Evolutionary conservation across 2,113 vertebrate genomes (phyloP).

Genomic region (Sander lucioperca): DNA sequence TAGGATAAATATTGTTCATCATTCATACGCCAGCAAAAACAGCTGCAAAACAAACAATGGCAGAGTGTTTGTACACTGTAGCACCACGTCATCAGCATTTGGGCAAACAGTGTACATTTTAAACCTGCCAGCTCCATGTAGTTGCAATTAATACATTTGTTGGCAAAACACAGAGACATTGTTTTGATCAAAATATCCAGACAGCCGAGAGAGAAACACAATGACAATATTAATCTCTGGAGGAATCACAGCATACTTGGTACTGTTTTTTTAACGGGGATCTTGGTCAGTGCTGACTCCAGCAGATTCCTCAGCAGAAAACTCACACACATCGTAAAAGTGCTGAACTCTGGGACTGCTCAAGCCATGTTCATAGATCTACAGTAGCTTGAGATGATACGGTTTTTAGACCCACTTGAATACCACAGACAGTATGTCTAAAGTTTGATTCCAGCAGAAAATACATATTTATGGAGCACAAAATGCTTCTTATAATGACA

Average conservation of each 20-base stretch:
- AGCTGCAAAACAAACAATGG: conserved; percentile 18
- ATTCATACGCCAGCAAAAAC: background rate
- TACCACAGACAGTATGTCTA: too few relatives aligned
- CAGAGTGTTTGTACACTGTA: conserved; percentile 2
- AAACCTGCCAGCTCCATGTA: background rate
- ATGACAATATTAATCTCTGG: background rate
- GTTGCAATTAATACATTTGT: too few relatives aligned
- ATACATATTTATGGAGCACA: background rate
- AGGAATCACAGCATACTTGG: background rate
- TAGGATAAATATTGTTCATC: too few relatives aligned
- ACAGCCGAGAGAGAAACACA: background rate
- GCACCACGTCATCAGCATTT: background rate
- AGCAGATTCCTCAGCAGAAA: conserved; percentile 28
- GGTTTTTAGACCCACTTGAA: background rate
- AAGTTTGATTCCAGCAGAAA: background rate
- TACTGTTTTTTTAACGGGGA: too few relatives aligned
- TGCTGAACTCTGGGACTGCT: conserved; percentile 5
- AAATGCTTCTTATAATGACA: background rate
- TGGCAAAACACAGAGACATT: too few relatives aligned
- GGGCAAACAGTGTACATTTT: conserved; percentile 7
- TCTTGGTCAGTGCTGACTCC: conserved; percentile 39
- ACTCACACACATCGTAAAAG: conserved; percentile 11
- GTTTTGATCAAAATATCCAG: too few relatives aligned
- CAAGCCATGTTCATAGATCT: background rate
- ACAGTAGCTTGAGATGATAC: background rate